These are phyloP conservation scores for Phrynosoma platyrhinos DNA, from an alignment of 2,113 vertebrate species.

Conservation along the genomic window DNA sequence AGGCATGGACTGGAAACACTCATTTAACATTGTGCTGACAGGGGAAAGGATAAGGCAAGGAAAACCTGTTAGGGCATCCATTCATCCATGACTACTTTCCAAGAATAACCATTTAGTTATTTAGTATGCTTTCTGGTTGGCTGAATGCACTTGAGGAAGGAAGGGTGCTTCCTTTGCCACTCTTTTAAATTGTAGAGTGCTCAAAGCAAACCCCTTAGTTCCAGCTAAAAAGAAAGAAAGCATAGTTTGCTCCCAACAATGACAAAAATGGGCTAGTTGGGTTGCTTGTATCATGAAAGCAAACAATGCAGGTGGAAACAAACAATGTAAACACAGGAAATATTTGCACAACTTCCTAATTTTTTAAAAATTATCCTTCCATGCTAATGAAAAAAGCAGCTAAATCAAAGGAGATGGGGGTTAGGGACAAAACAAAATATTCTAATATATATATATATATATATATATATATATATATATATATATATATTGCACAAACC, in stretches of 20 bases:
- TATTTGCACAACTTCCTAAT: neutral
- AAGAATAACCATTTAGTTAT: slow-evolving; percentile 23
- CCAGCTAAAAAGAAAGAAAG: slow-evolving; percentile 27
- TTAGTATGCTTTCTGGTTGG: slow-evolving; percentile 36
- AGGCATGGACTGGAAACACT: slow-evolving; percentile 38
- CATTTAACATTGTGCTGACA: slow-evolving; percentile 23
- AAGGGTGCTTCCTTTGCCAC: neutral
- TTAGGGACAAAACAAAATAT: slow-evolving; percentile 36
- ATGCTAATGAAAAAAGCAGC: slow-evolving; percentile 8
- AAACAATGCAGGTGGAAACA: slow-evolving; percentile 27
- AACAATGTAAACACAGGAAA: neutral
- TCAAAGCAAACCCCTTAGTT: slow-evolving; percentile 22
- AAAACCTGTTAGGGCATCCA: slow-evolving; percentile 35
- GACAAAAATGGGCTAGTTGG: slow-evolving; percentile 9
- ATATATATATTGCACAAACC: neutral
- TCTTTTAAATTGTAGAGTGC: neutral
- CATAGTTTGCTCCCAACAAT: neutral
- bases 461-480: no score
- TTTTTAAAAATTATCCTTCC: slow-evolving; percentile 3
- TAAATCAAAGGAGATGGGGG: slow-evolving; percentile 34
- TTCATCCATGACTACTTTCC: slow-evolving; percentile 38
- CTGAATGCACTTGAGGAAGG: slow-evolving; percentile 34
- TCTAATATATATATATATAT: no score
- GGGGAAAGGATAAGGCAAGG: slow-evolving; percentile 38
- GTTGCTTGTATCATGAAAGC: slow-evolving; percentile 41